Evolutionary conservation across 2,113 vertebrate genomes (phyloP), one percentile per base, ranked within the genome.

Genomic region (Illadopsis cleaveri): DNA sequence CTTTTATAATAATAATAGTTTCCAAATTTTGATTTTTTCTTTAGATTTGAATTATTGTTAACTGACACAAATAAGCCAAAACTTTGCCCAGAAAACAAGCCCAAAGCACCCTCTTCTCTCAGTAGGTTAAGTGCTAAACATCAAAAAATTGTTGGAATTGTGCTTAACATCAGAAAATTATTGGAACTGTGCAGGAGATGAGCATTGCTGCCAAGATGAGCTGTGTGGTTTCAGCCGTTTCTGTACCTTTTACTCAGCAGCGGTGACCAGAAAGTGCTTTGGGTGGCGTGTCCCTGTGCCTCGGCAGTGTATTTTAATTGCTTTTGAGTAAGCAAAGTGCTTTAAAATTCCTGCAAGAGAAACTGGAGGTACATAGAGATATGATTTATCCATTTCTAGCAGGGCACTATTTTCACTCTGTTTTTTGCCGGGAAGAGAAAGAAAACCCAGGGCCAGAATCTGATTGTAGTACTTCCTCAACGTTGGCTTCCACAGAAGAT

Each of bases 191-290:
- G 22, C 71, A 28, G 10, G 44, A 37, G 28, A 5, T 28, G 44
- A 31, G 30, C 23, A 0, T 15, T 3, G 24, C 47, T 62, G 40
- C 77, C 33, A 68, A 11, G 30, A 38, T 53, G 69, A 65, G n/a
- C 40, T 5, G 2, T 0, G 0, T 20, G 37, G 7, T 30, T 53
- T 58, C 15, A 71, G 35, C 83, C 24, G 0, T 38, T 72, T 11
- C 35, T 33, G 2, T 19, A 11, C 33, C 62, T 64, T 53, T 47
- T 2, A 3, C 35, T 57, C 54, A 5, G 42, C 4, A 0, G 13
- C 0, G 0, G 35, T 80, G 75, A 68, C 62, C 35, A 25, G 27
- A 17, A 57, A 14, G 15, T 37, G 53, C 53, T 64, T 50, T 6
- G 18, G 33, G 21, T 56, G 48, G 66, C 35, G 30, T 6, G n/a